Evolutionary conservation across 2,797 vertebrate genomes (phyloP).

Genomic region (Spizella passerina): DNA sequence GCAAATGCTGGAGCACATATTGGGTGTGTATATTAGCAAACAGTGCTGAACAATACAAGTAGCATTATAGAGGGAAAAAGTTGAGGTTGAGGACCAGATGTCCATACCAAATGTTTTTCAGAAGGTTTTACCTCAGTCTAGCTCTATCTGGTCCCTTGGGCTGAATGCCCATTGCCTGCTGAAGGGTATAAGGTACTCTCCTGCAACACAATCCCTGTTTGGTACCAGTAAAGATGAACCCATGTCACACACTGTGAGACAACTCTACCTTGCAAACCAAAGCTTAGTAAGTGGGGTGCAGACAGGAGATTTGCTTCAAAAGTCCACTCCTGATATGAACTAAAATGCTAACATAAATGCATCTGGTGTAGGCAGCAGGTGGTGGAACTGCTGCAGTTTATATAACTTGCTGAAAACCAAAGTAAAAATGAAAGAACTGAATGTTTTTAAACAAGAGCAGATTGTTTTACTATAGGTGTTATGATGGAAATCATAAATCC

Average conservation of each 20-base stretch:
- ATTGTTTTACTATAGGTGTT: conserved; percentile 55
- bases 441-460: conserved; percentile 47
- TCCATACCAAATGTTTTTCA: background rate
- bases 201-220: background rate
- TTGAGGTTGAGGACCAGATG: background rate
- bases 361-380: background rate
- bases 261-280: background rate
- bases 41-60: background rate
- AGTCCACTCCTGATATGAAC: background rate
- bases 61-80: background rate
- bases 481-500: conserved; percentile 23
- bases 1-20: background rate
- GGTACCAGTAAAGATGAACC: background rate
- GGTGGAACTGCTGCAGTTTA: conserved; percentile 19
- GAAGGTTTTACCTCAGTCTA: background rate
- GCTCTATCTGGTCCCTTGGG: background rate
- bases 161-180: background rate
- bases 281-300: background rate
- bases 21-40: background rate
- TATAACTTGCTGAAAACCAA: background rate
- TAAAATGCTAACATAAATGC: background rate
- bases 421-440: background rate
- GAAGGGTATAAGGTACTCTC: background rate
- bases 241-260: background rate
- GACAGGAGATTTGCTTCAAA: background rate